Evolutionary conservation across 2,113 vertebrate species (phyloP).

Genomic region (Scatophagus argus): DNA sequence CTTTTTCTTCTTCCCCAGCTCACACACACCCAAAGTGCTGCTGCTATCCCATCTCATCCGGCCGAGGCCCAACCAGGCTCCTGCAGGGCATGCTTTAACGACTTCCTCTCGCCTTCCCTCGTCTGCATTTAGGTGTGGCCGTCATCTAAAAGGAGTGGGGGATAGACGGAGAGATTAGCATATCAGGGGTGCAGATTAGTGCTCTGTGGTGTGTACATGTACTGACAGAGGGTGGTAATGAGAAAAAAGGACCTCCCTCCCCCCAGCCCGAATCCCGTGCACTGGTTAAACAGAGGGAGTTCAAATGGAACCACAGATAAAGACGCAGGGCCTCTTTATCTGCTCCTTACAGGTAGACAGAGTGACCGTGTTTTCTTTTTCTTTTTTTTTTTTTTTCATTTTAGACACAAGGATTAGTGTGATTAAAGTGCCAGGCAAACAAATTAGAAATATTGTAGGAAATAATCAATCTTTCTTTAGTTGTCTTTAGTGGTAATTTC

Average conservation of each 20-base stretch:
- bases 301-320: slow-evolving; percentile 77
- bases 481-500: not conserved
- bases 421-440: slow-evolving; percentile 31
- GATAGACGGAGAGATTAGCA: slow-evolving; percentile 78
- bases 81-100: slow-evolving; percentile 77
- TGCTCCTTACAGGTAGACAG: slow-evolving; percentile 65
- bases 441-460: not conserved
- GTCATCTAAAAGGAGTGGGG: slow-evolving; percentile 63
- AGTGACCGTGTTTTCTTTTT: slow-evolving; percentile 51
- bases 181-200: slow-evolving; percentile 82
- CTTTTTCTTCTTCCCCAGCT: slow-evolving; percentile 28
- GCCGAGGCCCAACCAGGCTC: slow-evolving; percentile 60
- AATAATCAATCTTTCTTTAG: slow-evolving; percentile 13
- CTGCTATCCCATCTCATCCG: slow-evolving; percentile 59
- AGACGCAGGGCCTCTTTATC: slow-evolving; percentile 75
- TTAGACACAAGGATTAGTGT: slow-evolving; percentile 50
- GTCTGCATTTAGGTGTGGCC: slow-evolving; percentile 73
- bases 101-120: slow-evolving; percentile 67
- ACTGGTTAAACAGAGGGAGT: slow-evolving; percentile 62
- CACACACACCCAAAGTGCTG: slow-evolving; percentile 47
- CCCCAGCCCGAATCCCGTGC: slow-evolving; percentile 50
- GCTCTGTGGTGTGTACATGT: slow-evolving; percentile 70
- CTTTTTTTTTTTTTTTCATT: too few relatives aligned
- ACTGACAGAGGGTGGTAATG: slow-evolving; percentile 75
- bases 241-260: slow-evolving; percentile 58